phyloP scores from a whole-genome alignment of 2,888 invertebrate species.

The Trichopria drosophilae region DNA sequence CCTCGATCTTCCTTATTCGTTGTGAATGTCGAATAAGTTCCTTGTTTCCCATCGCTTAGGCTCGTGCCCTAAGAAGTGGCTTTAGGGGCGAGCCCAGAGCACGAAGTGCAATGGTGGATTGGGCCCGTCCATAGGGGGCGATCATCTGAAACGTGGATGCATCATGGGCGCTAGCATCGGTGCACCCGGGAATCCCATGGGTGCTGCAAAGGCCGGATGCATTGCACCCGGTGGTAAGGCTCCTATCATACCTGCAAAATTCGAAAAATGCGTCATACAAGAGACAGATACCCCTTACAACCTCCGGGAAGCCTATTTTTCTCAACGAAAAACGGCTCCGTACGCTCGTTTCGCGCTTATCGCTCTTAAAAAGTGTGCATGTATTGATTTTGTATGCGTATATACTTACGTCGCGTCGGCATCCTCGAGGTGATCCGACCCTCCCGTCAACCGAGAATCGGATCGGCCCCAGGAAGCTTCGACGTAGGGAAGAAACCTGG shows the following conservation, averaged over 20 bases:
- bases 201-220: slow-evolving; percentile 62
- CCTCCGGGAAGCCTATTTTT: neutral
- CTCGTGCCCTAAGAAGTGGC: too few species aligned
- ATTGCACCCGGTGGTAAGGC: slow-evolving; percentile 60
- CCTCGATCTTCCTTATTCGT: slow-evolving; percentile 8
- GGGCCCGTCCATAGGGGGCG: slow-evolving; percentile 63
- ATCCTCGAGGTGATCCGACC: too few species aligned
- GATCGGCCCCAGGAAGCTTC: too few species aligned
- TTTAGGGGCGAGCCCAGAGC: slow-evolving; percentile 63
- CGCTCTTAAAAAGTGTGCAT: slow-evolving; percentile 8
- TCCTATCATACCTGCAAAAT: slow-evolving; percentile 58
- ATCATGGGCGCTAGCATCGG: slow-evolving; percentile 68
- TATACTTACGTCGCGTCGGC: slow-evolving; percentile 46
- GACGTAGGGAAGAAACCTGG: too few species aligned
- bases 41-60: too few species aligned
- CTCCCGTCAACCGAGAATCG: too few species aligned
- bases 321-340: too few species aligned
- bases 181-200: slow-evolving; percentile 62
- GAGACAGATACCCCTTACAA: neutral
- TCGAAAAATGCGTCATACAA: slow-evolving; percentile 34
- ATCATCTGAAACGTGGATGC: slow-evolving; percentile 89
- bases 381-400: slow-evolving; percentile 22
- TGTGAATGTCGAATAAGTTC: slow-evolving; percentile 10
- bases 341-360: neutral
- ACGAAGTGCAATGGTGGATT: slow-evolving; percentile 62